Evolutionary conservation across 2,797 vertebrate species (phyloP).

Genomic region (Sebastes oblongus): DNA sequence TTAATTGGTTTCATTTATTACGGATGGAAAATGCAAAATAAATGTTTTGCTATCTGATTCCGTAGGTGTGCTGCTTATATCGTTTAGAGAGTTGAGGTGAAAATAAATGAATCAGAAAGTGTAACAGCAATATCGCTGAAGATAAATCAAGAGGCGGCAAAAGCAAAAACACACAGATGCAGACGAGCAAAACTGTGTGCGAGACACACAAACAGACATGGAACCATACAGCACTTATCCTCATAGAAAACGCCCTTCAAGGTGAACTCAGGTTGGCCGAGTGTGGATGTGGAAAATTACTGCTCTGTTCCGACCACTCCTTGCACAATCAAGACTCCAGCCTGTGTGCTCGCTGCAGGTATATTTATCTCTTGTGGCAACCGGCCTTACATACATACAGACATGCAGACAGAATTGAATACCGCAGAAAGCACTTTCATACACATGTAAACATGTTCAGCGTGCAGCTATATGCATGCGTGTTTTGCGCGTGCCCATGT

Average conservation of each 20-base stretch:
- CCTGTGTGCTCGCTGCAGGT: conserved; percentile 70
- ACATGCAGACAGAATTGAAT: conserved; percentile 57
- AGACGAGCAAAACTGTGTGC: conserved; percentile 13
- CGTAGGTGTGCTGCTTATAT: conserved; percentile 66
- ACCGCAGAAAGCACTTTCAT: conserved; percentile 38
- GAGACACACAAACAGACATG: conserved; percentile 13
- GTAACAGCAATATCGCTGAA: not conserved
- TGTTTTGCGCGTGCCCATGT: not conserved
- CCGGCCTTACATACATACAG: conserved; percentile 53
- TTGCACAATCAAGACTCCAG: conserved; percentile 79
- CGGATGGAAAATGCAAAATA: conserved; percentile 73
- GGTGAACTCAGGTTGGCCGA: conserved; percentile 58
- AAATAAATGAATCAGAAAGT: conserved; percentile 48
- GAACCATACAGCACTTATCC: conserved; percentile 21
- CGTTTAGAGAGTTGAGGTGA: conserved; percentile 36
- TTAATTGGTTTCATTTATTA: conserved; percentile 84
- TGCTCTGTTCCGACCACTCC: conserved; percentile 68
- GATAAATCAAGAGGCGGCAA: not conserved
- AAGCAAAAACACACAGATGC: conserved; percentile 2
- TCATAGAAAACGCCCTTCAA: conserved; percentile 59
- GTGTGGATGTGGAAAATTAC: conserved; percentile 83
- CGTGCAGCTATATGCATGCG: not conserved
- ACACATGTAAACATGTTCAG: conserved; percentile 26
- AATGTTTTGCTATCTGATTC: conserved; percentile 67
- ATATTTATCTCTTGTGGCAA: conserved; percentile 81